A percentile compares a stretch with the other conserved stretches of the same genome.
Evolutionary conservation across 1,140 invertebrate species (phyloP).

Genomic region (Solenopsis invicta): DNA sequence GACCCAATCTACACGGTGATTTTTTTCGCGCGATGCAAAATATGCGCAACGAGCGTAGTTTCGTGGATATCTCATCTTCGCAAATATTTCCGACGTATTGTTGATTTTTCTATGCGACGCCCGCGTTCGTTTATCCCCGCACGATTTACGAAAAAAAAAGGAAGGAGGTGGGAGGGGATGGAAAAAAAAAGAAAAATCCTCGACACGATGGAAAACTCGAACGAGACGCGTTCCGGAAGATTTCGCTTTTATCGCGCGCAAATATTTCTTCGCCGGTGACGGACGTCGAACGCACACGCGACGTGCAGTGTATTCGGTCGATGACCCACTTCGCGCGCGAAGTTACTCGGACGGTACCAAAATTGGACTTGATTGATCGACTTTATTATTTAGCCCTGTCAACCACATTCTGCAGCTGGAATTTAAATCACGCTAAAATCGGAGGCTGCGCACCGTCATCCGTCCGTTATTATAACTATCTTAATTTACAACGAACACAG

Average conservation of each 20-base stretch:
- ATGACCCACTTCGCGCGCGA: slow-evolving; percentile 63
- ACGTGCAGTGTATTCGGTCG: slow-evolving; percentile 58
- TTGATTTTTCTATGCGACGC: slow-evolving; percentile 26
- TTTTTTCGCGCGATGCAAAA: slow-evolving; percentile 50
- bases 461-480: slow-evolving; percentile 33
- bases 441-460: slow-evolving; percentile 31
- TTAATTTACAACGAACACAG: slow-evolving; percentile 34
- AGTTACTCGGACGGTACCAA: slow-evolving; percentile 64
- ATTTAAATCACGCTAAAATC: slow-evolving; percentile 58
- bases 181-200: not conserved
- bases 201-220: slow-evolving; percentile 32
- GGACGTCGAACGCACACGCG: slow-evolving; percentile 63
- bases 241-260: slow-evolving; percentile 58
- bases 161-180: not conserved
- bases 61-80: slow-evolving; percentile 34
- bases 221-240: slow-evolving; percentile 46
- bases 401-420: slow-evolving; percentile 56
- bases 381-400: slow-evolving; percentile 64
- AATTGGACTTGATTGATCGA: slow-evolving; percentile 64
- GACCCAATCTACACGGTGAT: slow-evolving; percentile 24
- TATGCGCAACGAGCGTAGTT: slow-evolving; percentile 34
- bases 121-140: slow-evolving; percentile 37
- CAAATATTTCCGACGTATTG: slow-evolving; percentile 31
- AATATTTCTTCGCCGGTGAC: slow-evolving; percentile 60
- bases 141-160: slow-evolving; percentile 1